Conservation (phyloP, 2,888 invertebrate genomes). For the Xanthostigma xanthostigma region DNA sequence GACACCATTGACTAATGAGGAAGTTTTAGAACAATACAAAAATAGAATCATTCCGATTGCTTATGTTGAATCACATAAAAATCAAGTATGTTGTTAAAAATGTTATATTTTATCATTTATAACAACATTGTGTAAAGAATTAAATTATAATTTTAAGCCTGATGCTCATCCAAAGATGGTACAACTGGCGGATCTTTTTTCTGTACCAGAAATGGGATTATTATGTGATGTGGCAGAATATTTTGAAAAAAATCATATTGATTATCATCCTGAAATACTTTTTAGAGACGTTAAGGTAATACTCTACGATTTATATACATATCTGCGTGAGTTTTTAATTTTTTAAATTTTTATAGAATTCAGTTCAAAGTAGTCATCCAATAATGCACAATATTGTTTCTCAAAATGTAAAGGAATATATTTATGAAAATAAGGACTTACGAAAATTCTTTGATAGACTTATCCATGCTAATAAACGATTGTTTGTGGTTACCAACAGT, state of each 20-base stretch:
- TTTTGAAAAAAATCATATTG: conserved; percentile 75
- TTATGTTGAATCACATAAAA: conserved; percentile 60
- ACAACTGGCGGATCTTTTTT: conserved; percentile 91
- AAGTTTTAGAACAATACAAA: conserved; percentile 72
- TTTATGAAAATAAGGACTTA: conserved; percentile 60
- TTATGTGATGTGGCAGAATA: conserved; percentile 89
- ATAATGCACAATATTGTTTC: conserved; percentile 83
- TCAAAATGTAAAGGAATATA: conserved; percentile 62
- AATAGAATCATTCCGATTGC: conserved; percentile 76
- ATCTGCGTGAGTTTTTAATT: conserved; percentile 2
- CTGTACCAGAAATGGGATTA: conserved; percentile 90
- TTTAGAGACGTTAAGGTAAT: conserved; percentile 84
- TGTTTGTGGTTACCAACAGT: conserved; percentile 94
- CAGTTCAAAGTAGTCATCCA: conserved; percentile 76
- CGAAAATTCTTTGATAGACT: conserved; percentile 62
- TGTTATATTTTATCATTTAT: too few relatives aligned
- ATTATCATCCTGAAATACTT: conserved; percentile 89
- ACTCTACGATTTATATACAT: background rate
- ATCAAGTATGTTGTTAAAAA: too few relatives aligned
- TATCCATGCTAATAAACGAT: conserved; percentile 59
- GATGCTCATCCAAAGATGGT: conserved; percentile 63
- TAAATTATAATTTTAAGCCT: conserved; percentile 23
- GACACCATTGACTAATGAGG: conserved; percentile 64
- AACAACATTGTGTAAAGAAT: background rate
- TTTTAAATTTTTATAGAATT: conserved; percentile 43